phyloP scores from a whole-genome alignment of 2,113 vertebrate species.

The Brachypodius melanocephalos region DNA sequence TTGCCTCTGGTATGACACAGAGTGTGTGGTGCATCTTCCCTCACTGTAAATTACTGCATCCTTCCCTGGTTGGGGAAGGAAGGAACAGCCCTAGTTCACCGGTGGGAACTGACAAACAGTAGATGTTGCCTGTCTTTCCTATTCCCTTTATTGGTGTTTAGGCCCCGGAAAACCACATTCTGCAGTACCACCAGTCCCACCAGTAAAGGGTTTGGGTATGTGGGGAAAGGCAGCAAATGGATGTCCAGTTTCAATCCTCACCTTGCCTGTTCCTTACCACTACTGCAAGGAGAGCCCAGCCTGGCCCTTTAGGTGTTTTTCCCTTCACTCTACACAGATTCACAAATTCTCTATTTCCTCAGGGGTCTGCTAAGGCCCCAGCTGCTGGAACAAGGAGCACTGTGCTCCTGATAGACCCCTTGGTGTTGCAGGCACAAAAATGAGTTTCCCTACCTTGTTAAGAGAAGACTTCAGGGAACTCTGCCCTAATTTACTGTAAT shows the following conservation, averaged over 20 bases:
- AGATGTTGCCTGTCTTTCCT: not conserved
- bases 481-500: not conserved
- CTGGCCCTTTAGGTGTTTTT: not conserved
- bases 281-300: not conserved
- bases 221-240: not conserved
- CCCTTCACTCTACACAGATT: no score
- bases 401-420: fast-evolving
- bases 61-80: not conserved
- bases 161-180: not conserved
- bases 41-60: not conserved
- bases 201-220: not conserved
- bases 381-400: not conserved
- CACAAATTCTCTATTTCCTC: not conserved
- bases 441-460: not conserved
- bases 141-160: not conserved
- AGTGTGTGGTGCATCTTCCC: not conserved
- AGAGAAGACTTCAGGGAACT: not conserved
- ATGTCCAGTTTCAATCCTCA: not conserved
- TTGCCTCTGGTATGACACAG: not conserved
- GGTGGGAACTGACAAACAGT: not conserved
- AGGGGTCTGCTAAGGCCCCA: not conserved
- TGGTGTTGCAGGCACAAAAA: not conserved
- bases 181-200: not conserved
- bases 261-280: not conserved
- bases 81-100: not conserved